Percentiles rank a stretch among this genome's conserved stretches.
These are phyloP conservation scores for Poeciliopsis turrubarensis DNA, from an alignment of 2,113 vertebrate genomes.

Conservation along the genomic window DNA sequence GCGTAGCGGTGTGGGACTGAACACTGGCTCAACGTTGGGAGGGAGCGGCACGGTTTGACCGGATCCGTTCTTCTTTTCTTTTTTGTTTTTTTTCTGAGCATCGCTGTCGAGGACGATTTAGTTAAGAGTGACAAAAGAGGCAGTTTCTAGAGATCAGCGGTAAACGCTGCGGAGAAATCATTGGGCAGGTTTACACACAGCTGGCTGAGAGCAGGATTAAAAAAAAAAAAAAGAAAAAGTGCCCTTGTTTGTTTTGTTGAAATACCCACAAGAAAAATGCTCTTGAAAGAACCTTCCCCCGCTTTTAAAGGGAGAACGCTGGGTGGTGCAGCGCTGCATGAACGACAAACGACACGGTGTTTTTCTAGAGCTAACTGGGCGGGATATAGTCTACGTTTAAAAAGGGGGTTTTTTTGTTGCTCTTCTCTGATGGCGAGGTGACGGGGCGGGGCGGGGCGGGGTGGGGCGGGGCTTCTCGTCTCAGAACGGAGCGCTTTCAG, in stretches of 20 bases:
- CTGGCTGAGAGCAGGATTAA: not conserved
- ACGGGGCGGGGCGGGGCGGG: not conserved
- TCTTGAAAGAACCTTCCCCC: constrained; percentile 35
- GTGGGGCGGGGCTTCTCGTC: no score
- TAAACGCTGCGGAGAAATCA: not conserved
- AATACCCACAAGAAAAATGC: constrained; percentile 24
- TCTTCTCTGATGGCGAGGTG: not conserved
- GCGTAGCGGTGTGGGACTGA: constrained; percentile 46
- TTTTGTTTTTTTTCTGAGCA: not conserved
- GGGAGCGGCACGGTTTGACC: not conserved
- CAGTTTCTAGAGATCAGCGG: constrained; percentile 4
- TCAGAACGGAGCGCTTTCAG: constrained; percentile 53
- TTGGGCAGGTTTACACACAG: not conserved
- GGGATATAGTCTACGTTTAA: not conserved
- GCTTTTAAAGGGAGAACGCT: not conserved
- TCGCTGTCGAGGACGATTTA: not conserved
- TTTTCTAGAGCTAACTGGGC: not conserved
- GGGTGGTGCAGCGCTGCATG: constrained; percentile 4
- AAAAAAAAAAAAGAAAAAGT: not conserved
- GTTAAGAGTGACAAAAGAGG: not conserved
- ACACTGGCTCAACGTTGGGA: constrained; percentile 54
- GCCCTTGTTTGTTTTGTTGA: constrained; percentile 21
- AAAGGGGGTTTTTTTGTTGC: not conserved
- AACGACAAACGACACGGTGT: not conserved
- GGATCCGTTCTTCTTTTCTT: not conserved